Evolutionary conservation across 2,888 invertebrate genomes (phyloP), one percentile per base, ranked within the genome.

Genomic region (Caenorhabditis parvicauda): DNA sequence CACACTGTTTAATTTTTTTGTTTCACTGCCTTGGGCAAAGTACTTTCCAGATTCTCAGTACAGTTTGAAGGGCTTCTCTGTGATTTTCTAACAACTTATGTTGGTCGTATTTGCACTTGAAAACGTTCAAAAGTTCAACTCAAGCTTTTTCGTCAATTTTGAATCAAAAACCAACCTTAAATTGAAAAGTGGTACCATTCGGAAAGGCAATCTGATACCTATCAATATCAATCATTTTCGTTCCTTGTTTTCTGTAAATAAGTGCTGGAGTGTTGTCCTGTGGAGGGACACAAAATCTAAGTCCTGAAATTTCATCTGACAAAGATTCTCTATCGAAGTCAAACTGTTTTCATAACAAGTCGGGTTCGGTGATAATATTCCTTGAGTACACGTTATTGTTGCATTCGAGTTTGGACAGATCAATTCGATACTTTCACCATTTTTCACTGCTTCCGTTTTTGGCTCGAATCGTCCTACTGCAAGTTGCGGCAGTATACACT

Each of bases 171-270:
- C 17, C n/a, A 37, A 72, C 72, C 47, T 73, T 73, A 47, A 75
- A 80, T 38, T 76, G 79, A 29, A 80, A 75, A 17, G 78, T 63
- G 1, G 80, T 77, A 4, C 80, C 74, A 41, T 80, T 81, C 2
- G 80, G 80, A 55, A 71, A 80, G n/a, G 68, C 64, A 0, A 67
- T 53, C 53, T 75, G 75, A 44, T 55, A 68, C 29, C 65, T 55
- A 35, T 71, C 71, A 27, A 73, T 54, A 35, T 50, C 47, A 0
- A 64, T 59, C 17, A 60, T 63, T 27, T 60, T 60, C 41, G 59
- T 38, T 14, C 67, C 70, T n/a, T 62, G 59, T 24, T 60, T 64
- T 21, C 69, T 50, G 37, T 70, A 74, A 37, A 75, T 68, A 9
- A 67, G 37, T 2, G 73, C 71, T 1, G 75, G 68, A 6, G 73